These are phyloP conservation scores for Rattus norvegicus DNA, from an alignment of 2,113 vertebrate genomes.

Conservation along the genomic window DNA sequence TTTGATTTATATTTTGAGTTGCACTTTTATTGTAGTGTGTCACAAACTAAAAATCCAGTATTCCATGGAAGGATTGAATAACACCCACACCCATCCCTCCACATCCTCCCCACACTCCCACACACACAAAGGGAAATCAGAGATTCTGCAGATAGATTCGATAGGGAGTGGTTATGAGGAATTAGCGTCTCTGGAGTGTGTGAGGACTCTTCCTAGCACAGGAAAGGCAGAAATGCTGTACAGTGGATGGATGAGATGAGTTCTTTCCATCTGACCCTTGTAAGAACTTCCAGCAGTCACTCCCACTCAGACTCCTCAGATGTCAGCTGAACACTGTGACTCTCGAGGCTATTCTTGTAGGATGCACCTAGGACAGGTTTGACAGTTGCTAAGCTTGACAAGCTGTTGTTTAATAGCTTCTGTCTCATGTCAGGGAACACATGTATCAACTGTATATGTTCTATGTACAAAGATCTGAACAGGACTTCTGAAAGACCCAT, in stretches of 20 bases:
- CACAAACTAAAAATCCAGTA: too few relatives aligned
- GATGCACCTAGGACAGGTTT: too few relatives aligned
- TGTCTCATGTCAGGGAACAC: background rate
- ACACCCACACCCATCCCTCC: background rate
- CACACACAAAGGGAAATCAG: background rate
- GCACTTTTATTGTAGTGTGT: background rate
- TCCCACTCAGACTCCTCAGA: background rate
- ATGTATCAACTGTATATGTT: background rate
- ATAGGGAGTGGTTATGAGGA: background rate
- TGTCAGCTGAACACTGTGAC: background rate
- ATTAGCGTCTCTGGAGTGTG: background rate
- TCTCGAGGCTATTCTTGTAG: background rate
- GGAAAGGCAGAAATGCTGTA: background rate
- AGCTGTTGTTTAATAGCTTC: background rate
- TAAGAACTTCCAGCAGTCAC: background rate
- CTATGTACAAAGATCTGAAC: background rate
- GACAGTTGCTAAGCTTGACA: background rate
- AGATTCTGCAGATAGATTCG: background rate
- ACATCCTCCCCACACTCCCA: background rate
- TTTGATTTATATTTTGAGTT: background rate
- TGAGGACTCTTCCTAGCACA: background rate
- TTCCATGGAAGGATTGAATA: accelerated
- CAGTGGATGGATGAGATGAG: background rate
- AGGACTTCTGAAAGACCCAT: background rate
- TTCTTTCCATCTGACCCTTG: background rate